Base-by-base conservation (phyloP, 2,113 vertebrate genomes). In the Galbula dea region DNA sequence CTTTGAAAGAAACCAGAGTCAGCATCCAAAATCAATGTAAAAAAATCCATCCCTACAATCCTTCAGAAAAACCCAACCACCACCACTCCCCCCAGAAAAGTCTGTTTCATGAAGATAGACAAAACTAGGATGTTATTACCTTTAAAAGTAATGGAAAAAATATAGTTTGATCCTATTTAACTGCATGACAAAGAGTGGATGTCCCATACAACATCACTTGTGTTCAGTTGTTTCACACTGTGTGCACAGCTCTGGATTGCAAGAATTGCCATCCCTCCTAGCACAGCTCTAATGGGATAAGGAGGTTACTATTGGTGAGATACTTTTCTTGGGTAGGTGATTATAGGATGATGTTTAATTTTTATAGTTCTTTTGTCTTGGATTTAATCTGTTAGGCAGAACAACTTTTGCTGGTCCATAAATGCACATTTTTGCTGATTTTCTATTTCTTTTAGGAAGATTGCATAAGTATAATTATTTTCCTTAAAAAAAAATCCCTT, bases 21-120 rank as follows among this genome's bases (percentile, higher is more conserved):
- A 68, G 11, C 8, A 67, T 54, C 11, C 15, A 67, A 34, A 85
- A 55, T 22, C 8, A 54, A 7, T 14, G 63, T 7, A 3, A 84
- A 88, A 73, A 85, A 72, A 48, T 48, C 16, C 5, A 59, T 39
- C 34, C 30, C 13, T 68, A 37, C 18, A 43, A 15, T 37, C 7
- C 19, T 54, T 62, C 16, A 46, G 65, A 66, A 85, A 71, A 93
- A 45, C 0, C 1, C 10, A 49, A 26, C 6, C 8, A 30, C 17
- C 11, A 27, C 7, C 9, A 52, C 6, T 6, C 3, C 10, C 17
- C 18, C 4, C 1, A 19, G 34, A 55, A 29, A 32, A 3, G 1
- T 7, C 2, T 34, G 7, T 30, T 78, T 46, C 6, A 1, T 55
- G 1, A 68, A 63, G 62, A 46, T 4, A 67, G 41, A 30, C 12